These are phyloP conservation scores for Hydractinia echinata DNA, from an alignment of 30 jellyfish, hydroid and myxozoan species.

Conservation along the genomic window DNA sequence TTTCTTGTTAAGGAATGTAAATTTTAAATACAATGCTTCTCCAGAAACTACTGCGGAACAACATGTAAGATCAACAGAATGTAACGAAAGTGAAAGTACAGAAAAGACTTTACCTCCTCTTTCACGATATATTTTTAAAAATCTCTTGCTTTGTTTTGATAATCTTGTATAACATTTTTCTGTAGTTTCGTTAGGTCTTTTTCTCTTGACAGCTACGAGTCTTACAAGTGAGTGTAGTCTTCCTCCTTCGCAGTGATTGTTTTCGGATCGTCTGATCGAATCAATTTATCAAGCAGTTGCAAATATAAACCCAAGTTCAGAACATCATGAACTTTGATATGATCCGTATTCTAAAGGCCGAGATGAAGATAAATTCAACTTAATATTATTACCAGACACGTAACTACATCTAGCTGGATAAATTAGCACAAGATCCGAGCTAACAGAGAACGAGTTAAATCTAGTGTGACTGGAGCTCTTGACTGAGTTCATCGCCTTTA, in stretches of 20 bases:
- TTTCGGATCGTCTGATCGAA: slow-evolving; percentile 4
- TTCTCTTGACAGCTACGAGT: neutral
- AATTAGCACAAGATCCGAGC: too few species aligned
- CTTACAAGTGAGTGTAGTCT: neutral
- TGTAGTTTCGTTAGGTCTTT: neutral
- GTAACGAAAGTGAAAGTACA: too few species aligned
- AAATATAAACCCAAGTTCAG: neutral
- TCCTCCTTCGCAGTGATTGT: neutral
- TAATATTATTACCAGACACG: too few species aligned
- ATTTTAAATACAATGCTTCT: too few species aligned
- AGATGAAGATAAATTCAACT: too few species aligned
- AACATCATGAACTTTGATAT: neutral
- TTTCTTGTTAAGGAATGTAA: too few species aligned
- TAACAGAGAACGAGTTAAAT: too few species aligned
- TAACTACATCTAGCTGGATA: too few species aligned
- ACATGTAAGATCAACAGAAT: too few species aligned
- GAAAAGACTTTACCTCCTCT: neutral
- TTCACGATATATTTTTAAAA: neutral
- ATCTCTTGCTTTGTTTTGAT: neutral
- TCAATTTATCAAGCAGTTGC: neutral
- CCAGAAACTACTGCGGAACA: too few species aligned
- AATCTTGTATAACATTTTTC: neutral
- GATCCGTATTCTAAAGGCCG: neutral
- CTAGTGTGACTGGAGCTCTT: too few species aligned
- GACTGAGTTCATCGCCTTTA: too few species aligned